phyloP scores from a whole-genome alignment of 2,888 invertebrate genomes.

The Hirtodrosophila cameraria region DNA sequence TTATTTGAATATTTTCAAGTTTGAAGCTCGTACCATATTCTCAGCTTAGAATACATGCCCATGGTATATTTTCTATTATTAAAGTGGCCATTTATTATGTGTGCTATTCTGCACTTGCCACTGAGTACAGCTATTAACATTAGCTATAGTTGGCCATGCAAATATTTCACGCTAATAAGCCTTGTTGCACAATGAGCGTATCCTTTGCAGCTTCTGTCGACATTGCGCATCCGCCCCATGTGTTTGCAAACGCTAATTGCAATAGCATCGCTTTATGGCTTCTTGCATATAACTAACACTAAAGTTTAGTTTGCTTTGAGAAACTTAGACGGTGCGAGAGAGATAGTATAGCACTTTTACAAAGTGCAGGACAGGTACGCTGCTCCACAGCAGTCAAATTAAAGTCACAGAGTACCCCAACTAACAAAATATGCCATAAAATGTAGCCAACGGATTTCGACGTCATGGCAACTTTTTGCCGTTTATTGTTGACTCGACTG shows the following conservation, averaged over 20 bases:
- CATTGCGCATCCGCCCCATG: conserved; percentile 57
- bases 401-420: conserved; percentile 55
- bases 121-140: conserved; percentile 8
- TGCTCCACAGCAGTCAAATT: conserved; percentile 43
- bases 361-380: conserved; percentile 44
- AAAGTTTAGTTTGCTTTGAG: conserved; percentile 26
- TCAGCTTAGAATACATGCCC: too few species aligned
- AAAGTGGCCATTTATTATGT: not conserved
- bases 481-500: conserved; percentile 71
- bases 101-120: not conserved
- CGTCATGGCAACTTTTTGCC: conserved; percentile 58
- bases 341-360: conserved; percentile 8
- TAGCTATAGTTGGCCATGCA: conserved; percentile 9
- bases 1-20: too few species aligned
- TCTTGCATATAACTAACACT: conserved; percentile 44
- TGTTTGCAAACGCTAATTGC: conserved; percentile 46
- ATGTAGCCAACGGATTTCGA: conserved; percentile 61
- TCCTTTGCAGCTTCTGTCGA: not conserved
- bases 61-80: not conserved
- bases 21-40: too few species aligned
- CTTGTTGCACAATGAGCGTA: not conserved
- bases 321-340: not conserved
- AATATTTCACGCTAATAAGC: conserved; percentile 10
- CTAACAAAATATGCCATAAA: conserved; percentile 63
- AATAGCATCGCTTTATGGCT: conserved; percentile 28